Conservation (phyloP, 2,888 invertebrate genomes). For the Cyclophora albipunctata region DNA sequence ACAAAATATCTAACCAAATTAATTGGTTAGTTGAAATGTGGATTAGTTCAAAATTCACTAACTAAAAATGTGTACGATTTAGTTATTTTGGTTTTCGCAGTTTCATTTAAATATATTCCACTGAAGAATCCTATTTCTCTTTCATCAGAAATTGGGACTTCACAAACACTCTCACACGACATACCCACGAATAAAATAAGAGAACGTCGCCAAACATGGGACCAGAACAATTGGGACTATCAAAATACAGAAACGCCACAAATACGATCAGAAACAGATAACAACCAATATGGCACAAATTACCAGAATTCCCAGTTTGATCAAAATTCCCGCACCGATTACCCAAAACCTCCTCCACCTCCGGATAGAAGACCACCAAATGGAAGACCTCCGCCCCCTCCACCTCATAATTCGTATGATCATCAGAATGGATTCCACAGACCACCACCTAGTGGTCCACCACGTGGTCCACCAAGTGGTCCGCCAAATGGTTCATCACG, state of each 20-base stretch:
- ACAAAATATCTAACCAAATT: no score
- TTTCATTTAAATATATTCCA: no score
- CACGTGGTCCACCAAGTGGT: conserved; percentile 3
- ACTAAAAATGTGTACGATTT: background rate
- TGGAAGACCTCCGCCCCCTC: conserved; percentile 3
- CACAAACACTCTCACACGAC: conserved; percentile 4
- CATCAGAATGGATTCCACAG: conserved; percentile 1
- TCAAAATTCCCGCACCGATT: background rate
- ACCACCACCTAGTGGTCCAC: conserved; percentile 9
- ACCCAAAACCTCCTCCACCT: conserved; percentile 11
- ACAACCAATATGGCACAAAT: no score
- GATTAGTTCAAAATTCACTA: background rate
- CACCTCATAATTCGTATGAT: conserved; percentile 9
- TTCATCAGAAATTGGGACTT: conserved; percentile 24
- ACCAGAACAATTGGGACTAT: background rate
- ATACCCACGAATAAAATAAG: conserved; percentile 1
- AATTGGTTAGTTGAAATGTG: background rate
- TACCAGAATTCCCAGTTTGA: no score
- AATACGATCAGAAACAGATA: no score
- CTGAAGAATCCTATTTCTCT: conserved; percentile 12
- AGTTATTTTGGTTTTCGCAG: no score
- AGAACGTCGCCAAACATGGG: conserved; percentile 7
- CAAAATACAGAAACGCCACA: background rate
- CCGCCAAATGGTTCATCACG: no score
- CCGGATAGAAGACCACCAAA: conserved; percentile 4